Base-by-base conservation (phyloP, 2,797 vertebrate species). In the Catharus ustulatus region DNA sequence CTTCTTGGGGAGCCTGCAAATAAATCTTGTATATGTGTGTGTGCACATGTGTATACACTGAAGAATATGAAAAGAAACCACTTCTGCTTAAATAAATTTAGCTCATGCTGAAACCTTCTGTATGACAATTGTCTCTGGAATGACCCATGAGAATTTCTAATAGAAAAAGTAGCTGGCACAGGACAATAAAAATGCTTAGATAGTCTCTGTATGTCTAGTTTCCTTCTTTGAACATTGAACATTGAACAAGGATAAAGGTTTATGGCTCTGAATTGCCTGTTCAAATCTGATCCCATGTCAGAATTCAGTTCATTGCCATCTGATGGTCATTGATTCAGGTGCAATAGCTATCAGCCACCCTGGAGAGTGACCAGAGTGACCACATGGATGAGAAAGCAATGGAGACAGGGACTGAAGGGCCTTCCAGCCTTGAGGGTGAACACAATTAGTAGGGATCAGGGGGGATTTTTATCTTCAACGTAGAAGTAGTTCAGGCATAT, bases 141-240 rank as follows among this genome's bases (percentile, higher is more conserved):
- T 57, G 54, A 77, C 46, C 46, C 46, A 8, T 43, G 84, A 71
- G 61, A 54, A 84, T 87, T 89, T 52, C 38, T 58, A 49, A 62
- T 29, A 55, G 68, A 74, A 52, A 84, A 73, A 64, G 42, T 81
- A 88, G 59, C 64, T 95, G 64, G 63, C 51, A 95, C 74, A 92
- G 38, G 66, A 45, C 45, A 77, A 26, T 68, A 95, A 90, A 79
- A 55, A 18, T 51, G 32, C 43, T 66, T 64, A 36, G 40, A n/a
- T n/a, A 55, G 79, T 45, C 49, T 66, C 66, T 66, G 26, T 13
- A 10, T 87, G 57, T 66, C 52, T 68, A 5, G 9, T 81, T 91
- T 69, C 54, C 59, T 92, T 36, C 52, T 42, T 75, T 52, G 77
- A 49, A 22, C 42, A n/a, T 11, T 66, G 73, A 84, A 82, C 55